A percentile compares a stretch with the other conserved stretches of the same genome.
phyloP scores from a whole-genome alignment of 1,140 invertebrate species.

The Aphaenogaster rudis region DNA sequence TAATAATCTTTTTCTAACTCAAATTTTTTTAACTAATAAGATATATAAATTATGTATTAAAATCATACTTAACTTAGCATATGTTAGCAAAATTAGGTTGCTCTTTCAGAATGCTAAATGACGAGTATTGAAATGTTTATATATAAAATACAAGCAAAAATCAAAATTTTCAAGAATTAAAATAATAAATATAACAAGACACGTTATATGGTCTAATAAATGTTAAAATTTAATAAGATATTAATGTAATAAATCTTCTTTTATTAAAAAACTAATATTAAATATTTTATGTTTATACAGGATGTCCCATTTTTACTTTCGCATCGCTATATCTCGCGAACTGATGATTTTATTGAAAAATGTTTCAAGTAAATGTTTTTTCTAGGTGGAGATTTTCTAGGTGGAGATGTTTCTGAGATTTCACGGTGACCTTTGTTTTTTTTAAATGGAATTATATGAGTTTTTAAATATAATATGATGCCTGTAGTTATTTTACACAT shows the following conservation, averaged over 20 bases:
- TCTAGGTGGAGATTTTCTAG: no score
- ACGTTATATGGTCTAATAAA: background rate
- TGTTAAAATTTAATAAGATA: background rate
- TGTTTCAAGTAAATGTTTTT: no score
- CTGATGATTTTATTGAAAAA: no score
- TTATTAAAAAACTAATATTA: background rate
- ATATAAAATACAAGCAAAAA: background rate
- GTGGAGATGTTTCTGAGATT: no score
- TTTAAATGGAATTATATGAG: no score
- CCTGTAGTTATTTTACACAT: no score
- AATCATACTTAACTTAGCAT: background rate
- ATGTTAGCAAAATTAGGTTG: background rate
- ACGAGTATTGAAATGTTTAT: conserved; percentile 17
- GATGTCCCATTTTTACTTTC: no score
- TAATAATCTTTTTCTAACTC: background rate
- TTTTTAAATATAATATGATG: no score
- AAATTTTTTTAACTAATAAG: background rate
- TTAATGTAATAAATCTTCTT: background rate
- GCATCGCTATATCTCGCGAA: no score
- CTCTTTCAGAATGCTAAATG: background rate
- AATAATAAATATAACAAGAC: background rate
- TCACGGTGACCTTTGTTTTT: no score
- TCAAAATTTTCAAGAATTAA: background rate
- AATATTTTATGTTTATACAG: background rate
- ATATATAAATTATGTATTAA: background rate